These are phyloP conservation scores for Nasonia giraulti DNA, from an alignment of 1,140 invertebrate genomes.

Conservation along the genomic window DNA sequence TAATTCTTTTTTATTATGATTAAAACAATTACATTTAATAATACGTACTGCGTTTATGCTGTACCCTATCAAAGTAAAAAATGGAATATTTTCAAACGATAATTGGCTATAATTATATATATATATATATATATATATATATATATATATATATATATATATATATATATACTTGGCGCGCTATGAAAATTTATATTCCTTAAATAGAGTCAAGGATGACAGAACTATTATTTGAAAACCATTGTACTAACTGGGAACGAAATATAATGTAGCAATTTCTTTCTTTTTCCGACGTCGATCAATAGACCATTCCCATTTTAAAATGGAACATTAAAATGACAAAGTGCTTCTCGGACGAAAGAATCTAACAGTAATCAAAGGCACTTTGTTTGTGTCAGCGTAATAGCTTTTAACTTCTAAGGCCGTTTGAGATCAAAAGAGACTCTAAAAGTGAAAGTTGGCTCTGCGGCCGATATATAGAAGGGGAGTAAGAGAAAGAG, in stretches of 20 bases:
- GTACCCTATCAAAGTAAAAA: background rate
- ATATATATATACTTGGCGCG: background rate
- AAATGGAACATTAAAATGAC: constrained; percentile 48
- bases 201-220: background rate
- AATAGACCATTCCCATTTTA: constrained; percentile 39
- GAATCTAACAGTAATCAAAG: constrained; percentile 44
- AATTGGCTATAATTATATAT: too few species aligned
- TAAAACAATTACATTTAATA: background rate
- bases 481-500: constrained; percentile 18
- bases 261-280: constrained; percentile 37
- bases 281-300: constrained; percentile 25
- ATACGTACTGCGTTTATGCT: background rate
- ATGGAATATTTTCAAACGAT: too few species aligned
- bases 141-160: too few species aligned
- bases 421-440: constrained; percentile 46
- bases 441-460: constrained; percentile 47
- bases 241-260: constrained; percentile 9
- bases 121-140: too few species aligned
- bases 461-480: background rate
- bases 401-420: constrained; percentile 44
- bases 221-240: background rate
- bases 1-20: background rate
- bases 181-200: constrained; percentile 44
- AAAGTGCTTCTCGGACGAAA: constrained; percentile 22
- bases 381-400: constrained; percentile 41